Evolutionary conservation across 2,113 vertebrate species (phyloP).

Genomic region (Stigmatopora argus): DNA sequence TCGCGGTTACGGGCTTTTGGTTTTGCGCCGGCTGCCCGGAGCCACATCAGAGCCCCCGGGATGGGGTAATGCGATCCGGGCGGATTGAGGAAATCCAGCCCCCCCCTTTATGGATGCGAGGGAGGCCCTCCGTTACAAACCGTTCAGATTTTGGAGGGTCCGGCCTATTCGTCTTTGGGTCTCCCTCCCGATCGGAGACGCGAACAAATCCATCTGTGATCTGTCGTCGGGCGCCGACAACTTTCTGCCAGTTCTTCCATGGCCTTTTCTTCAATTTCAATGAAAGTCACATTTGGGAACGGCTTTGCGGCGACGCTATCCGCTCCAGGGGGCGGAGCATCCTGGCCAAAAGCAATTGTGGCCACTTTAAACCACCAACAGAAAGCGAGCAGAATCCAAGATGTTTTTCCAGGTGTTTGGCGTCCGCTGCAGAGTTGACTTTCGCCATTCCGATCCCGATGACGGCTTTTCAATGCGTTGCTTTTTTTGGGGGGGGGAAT

Average conservation of each 20-base stretch:
- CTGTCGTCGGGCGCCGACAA: conserved; percentile 48
- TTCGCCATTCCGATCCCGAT: conserved; percentile 1
- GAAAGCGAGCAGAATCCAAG: conserved; percentile 37
- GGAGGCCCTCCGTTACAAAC: conserved; percentile 31
- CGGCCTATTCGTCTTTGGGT: conserved; percentile 24
- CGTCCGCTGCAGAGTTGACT: conserved; percentile 25
- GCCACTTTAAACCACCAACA: conserved; percentile 48
- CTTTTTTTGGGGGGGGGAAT: no score
- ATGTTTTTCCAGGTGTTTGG: conserved; percentile 61
- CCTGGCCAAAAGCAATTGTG: conserved; percentile 55
- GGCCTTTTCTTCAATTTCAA: conserved; percentile 14
- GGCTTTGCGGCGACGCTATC: no score
- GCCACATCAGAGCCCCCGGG: conserved; percentile 63
- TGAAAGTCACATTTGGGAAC: conserved; percentile 21
- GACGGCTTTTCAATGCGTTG: neutral
- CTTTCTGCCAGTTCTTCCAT: conserved; percentile 9
- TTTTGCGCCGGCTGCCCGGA: conserved; percentile 52
- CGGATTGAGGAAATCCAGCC: conserved; percentile 35
- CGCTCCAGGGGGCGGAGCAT: conserved; percentile 34
- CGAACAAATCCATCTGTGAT: conserved; percentile 50
- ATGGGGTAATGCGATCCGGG: conserved; percentile 61
- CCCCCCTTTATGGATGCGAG: conserved; percentile 26
- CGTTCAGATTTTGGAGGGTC: conserved; percentile 23
- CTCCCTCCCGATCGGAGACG: conserved; percentile 43
- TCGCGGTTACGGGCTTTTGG: conserved; percentile 58